Evolutionary conservation across 2,888 invertebrate genomes (phyloP), one percentile per base, ranked within the genome.

Genomic region (Apotomis capreana): DNA sequence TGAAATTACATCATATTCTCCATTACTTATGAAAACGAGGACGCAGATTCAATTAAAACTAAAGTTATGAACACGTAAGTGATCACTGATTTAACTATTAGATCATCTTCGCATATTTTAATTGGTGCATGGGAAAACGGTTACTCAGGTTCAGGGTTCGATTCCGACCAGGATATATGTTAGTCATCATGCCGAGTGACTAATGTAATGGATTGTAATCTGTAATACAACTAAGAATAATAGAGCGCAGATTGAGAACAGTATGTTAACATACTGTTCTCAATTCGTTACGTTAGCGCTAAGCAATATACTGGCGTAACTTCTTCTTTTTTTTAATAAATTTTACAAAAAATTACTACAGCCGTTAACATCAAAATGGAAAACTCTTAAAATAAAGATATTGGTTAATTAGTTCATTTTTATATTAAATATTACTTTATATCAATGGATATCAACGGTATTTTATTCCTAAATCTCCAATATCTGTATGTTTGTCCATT

Each of bases 121-220:
- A 69, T 77, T 74, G 67, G 74, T 78, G 73, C 76, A 80, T 78
- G 77, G 78, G 79, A 78, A 78, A 78, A 74, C 59, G 67, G 73
- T 79, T 79, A 77, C 64, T 72, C 76, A 76, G 67, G 76, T 78
- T 74, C 78, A 75, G 80, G 79, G 77, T 80, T 80, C 75, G 75
- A 77, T 77, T 78, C 82, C 64, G 49, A 63, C 46, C 84, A 86
- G 85, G 84, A 84, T 80, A 83, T 79, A 63, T 79, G 79, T 83
- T 82, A 83, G 81, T 87, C 85, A 88, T 84, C 76, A 70, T 73
- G 74, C 74, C 64, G 70, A 76, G 78, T 86, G 84, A 84, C 80
- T 85, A 84, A 84, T 80, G 78, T 72, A 51, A 70, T 70, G 60
- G 65, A 70, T 69, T 58, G 60, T 69, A 58, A 74, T 62, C 58